These are phyloP conservation scores for Epizoanthus scotinus DNA, from an alignment of 92 coral and sea anemone genomes.

Conservation along the genomic window DNA sequence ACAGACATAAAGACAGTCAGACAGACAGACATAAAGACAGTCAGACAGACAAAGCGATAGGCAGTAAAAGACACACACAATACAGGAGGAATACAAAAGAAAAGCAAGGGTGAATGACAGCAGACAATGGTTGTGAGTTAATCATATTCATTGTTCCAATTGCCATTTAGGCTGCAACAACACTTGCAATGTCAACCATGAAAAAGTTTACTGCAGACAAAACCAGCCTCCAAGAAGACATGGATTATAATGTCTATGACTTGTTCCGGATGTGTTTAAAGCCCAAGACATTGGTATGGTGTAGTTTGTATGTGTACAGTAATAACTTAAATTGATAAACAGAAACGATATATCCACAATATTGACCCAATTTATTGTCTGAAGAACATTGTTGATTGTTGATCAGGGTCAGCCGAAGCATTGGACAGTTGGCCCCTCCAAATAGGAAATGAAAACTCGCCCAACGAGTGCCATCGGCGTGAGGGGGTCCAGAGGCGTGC, in stretches of 20 bases:
- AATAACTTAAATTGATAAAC: background rate
- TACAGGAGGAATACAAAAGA: no score
- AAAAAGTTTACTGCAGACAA: constrained; percentile 68
- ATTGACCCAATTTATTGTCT: no score
- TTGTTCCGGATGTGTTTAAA: constrained; percentile 73
- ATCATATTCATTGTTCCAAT: background rate
- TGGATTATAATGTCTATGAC: constrained; percentile 73
- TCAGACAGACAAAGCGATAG: background rate
- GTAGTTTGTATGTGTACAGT: background rate
- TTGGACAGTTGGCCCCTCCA: no score
- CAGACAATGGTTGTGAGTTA: background rate
- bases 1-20: no score
- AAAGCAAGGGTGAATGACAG: no score
- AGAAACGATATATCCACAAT: background rate
- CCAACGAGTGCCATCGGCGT: no score
- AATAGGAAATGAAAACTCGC: no score
- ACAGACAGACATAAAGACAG: background rate
- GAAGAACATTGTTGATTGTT: no score
- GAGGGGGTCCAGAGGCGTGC: no score
- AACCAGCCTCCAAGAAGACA: constrained; percentile 77
- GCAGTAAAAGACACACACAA: no score
- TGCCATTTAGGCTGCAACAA: constrained; percentile 77
- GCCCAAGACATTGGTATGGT: constrained; percentile 80
- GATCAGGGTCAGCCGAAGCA: no score
- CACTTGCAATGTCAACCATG: constrained; percentile 77